A percentile compares a stretch with the other conserved stretches of the same genome.
These are phyloP conservation scores for Drosophila antonietae DNA, from an alignment of 2,888 invertebrate species.

Conservation along the genomic window DNA sequence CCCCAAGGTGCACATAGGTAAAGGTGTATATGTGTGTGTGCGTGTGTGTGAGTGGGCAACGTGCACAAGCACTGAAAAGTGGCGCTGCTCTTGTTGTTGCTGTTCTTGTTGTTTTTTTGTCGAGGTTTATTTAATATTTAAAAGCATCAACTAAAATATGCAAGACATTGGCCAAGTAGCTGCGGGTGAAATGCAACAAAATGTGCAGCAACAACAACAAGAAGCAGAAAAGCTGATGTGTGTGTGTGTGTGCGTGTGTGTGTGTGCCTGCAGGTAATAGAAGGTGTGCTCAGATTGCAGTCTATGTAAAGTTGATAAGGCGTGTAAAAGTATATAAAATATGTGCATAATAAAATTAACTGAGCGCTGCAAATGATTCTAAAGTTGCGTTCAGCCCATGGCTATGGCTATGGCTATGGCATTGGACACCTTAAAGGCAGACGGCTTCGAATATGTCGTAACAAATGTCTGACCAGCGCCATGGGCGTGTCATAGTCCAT, in stretches of 20 bases:
- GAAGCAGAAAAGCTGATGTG: neutral
- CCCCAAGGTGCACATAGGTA: constrained; percentile 2
- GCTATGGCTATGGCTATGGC: neutral
- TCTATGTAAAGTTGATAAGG: constrained; percentile 55
- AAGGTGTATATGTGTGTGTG: neutral
- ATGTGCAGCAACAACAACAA: constrained; percentile 19
- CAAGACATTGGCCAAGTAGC: constrained; percentile 22
- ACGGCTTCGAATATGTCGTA: constrained; percentile 1
- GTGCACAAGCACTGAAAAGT: constrained; percentile 29
- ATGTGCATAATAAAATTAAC: constrained; percentile 61
- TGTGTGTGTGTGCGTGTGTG: neutral
- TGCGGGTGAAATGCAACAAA: constrained; percentile 36
- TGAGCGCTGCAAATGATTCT: constrained; percentile 11
- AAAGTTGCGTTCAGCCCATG: neutral
- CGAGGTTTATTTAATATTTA: constrained; percentile 52
- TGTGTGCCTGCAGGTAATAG: constrained; percentile 19
- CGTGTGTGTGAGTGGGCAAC: constrained; percentile 12
- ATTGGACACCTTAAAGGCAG: constrained; percentile 1
- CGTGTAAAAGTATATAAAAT: constrained; percentile 53
- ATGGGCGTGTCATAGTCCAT: constrained; percentile 29
- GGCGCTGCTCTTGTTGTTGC: constrained; percentile 11
- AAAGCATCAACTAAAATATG: constrained; percentile 46
- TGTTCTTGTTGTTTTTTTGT: no score
- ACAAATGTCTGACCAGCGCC: neutral
- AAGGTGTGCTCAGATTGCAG: constrained; percentile 47